Conservation (phyloP, 2,113 vertebrate genomes). For the Dendrocopos noguchii region DNA sequence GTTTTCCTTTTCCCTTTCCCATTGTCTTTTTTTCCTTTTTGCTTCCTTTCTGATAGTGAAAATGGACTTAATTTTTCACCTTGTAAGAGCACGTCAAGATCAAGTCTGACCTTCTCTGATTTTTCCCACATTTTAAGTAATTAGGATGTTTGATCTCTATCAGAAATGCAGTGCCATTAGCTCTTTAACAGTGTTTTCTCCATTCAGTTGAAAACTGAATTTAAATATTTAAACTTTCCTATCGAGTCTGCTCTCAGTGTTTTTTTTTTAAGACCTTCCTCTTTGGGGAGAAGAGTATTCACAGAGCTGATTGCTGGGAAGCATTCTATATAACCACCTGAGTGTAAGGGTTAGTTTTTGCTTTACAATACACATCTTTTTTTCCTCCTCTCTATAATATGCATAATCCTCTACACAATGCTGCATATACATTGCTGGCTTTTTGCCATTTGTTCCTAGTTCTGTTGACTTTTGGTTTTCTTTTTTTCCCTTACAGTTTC, state of each 20-base stretch:
- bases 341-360: not conserved
- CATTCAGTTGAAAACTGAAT: not conserved
- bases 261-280: not conserved
- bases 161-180: not conserved
- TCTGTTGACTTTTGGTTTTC: not conserved
- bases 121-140: not conserved
- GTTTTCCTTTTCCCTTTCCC: not conserved
- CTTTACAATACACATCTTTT: not conserved
- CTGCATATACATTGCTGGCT: not conserved
- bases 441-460: not conserved
- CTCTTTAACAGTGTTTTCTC: not conserved
- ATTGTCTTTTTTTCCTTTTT: not conserved
- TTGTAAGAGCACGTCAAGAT: not conserved
- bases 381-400: not conserved
- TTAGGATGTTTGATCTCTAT: not conserved
- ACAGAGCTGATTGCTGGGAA: not conserved
- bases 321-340: not conserved
- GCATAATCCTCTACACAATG: not conserved
- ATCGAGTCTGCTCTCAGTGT: not conserved
- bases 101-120: not conserved
- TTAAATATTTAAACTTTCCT: not conserved
- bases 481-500: not conserved
- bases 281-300: not conserved
- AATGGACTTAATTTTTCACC: not conserved
- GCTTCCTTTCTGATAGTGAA: not conserved